Percentiles rank a stretch among this genome's conserved stretches.
phyloP scores from a whole-genome alignment of 2,888 invertebrate species.

The Diarsia brunnea region DNA sequence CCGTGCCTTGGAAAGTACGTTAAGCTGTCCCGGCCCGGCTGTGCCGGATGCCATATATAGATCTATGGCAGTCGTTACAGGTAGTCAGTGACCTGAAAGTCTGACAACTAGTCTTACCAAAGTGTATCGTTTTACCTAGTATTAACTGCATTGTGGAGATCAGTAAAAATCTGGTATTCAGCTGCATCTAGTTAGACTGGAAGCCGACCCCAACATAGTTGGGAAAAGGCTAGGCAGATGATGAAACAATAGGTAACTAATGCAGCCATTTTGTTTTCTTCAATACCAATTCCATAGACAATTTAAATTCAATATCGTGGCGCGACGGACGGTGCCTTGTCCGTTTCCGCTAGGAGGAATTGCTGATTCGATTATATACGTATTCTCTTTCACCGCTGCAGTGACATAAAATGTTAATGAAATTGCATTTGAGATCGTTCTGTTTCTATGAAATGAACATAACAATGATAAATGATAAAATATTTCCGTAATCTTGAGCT shows the following conservation, averaged over 20 bases:
- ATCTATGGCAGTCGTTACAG: too few species aligned
- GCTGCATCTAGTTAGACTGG: too few species aligned
- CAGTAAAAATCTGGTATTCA: too few species aligned
- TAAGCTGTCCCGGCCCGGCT: too few species aligned
- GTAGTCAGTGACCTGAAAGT: too few species aligned
- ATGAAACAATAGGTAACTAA: neutral
- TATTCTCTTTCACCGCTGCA: neutral
- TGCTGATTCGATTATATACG: slow-evolving; percentile 14
- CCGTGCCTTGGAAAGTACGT: too few species aligned
- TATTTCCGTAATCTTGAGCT: neutral
- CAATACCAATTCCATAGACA: neutral
- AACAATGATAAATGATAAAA: neutral
- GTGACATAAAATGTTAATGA: neutral
- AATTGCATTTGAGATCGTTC: neutral
- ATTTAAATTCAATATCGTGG: slow-evolving; percentile 21
- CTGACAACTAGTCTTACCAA: too few species aligned
- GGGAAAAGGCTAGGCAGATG: too few species aligned
- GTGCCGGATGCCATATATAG: too few species aligned
- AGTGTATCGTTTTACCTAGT: too few species aligned
- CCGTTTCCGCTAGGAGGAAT: neutral
- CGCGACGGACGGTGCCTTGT: slow-evolving; percentile 8
- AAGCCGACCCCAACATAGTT: too few species aligned
- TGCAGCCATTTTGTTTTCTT: neutral
- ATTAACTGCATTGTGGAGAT: too few species aligned
- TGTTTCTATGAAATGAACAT: neutral